A percentile compares a stretch with the other conserved stretches of the same genome.
Conservation (phyloP, 2,113 vertebrate genomes). For the Sminthopsis crassicaudata region DNA sequence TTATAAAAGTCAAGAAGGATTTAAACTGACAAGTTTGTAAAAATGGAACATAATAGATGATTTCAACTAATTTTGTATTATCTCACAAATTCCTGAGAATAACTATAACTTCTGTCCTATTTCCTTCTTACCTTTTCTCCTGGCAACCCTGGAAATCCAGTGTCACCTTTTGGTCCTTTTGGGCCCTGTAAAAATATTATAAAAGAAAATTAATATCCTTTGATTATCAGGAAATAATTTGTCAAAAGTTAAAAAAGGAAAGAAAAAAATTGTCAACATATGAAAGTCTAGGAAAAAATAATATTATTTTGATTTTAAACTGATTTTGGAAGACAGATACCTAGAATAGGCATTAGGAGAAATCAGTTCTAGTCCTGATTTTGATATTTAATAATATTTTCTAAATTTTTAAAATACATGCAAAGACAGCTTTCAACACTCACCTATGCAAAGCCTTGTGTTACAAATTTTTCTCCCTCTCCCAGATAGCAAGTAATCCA, state of each 20-base stretch:
- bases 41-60: neutral
- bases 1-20: neutral
- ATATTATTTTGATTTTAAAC: neutral
- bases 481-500: too few relatives aligned
- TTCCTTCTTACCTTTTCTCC: constrained; percentile 81
- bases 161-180: constrained; percentile 90
- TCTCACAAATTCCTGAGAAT: constrained; percentile 11
- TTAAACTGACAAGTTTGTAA: neutral
- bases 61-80: neutral
- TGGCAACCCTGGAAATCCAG: constrained; percentile 86
- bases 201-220: constrained; percentile 23
- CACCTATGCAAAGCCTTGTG: too few relatives aligned
- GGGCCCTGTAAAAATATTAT: constrained; percentile 84
- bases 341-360: neutral
- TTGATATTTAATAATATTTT: too few relatives aligned
- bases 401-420: too few relatives aligned
- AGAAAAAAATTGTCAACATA: neutral
- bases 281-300: neutral
- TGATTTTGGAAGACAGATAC: neutral
- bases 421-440: too few relatives aligned
- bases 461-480: too few relatives aligned
- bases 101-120: neutral
- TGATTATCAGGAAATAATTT: neutral
- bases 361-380: too few relatives aligned
- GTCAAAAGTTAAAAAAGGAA: neutral